phyloP scores from a whole-genome alignment of 2,888 invertebrate genomes.

The Phyto melanocephala region DNA sequence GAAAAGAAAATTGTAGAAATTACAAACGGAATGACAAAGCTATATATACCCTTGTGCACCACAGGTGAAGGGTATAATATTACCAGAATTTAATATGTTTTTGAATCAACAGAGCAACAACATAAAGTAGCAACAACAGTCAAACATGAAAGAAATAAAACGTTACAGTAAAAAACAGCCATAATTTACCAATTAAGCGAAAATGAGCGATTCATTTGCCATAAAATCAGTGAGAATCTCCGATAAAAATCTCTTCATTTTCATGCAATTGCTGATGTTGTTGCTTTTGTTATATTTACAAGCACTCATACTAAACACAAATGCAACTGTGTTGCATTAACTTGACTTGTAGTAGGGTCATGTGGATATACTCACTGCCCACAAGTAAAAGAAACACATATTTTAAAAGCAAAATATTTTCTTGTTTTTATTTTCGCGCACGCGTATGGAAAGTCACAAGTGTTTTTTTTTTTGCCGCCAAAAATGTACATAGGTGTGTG shows the following conservation, averaged over 20 bases:
- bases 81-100: no score
- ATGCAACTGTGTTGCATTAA: constrained; percentile 36
- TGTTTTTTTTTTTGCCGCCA: constrained; percentile 65
- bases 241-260: constrained; percentile 79
- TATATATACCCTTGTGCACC: no score
- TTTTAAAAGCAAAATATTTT: constrained; percentile 31
- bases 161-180: constrained; percentile 65
- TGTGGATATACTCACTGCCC: neutral
- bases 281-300: neutral
- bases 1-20: no score
- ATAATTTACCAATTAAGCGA: constrained; percentile 79
- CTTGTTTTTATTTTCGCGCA: constrained; percentile 63
- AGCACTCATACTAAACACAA: constrained; percentile 2
- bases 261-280: constrained; percentile 48
- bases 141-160: constrained; percentile 6
- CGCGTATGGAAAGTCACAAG: constrained; percentile 39
- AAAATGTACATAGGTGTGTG: constrained; percentile 70
- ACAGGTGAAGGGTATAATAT: no score
- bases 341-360: neutral
- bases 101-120: neutral
- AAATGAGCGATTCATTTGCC: constrained; percentile 80
- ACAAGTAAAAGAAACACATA: neutral
- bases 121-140: constrained; percentile 42
- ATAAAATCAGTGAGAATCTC: constrained; percentile 79
- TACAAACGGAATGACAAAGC: no score